Evolutionary conservation across 1,140 invertebrate species (phyloP).

Genomic region (Araneus ventricosus): DNA sequence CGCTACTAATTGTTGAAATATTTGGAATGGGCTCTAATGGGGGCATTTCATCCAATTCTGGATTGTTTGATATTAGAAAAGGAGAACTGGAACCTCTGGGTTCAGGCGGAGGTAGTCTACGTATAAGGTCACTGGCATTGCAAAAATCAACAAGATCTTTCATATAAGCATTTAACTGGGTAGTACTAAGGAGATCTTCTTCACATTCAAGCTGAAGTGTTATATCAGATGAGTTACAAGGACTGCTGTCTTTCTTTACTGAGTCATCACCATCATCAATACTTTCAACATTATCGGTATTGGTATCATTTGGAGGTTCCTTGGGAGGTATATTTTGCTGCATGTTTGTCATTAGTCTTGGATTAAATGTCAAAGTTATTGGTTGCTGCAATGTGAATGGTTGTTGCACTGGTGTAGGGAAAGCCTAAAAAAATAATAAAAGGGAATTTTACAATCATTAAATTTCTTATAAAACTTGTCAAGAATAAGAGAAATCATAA

Average conservation of each 20-base stretch:
- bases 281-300: background rate
- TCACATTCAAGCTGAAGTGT: constrained; percentile 54
- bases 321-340: background rate
- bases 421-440: too few relatives aligned
- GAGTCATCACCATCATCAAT: background rate
- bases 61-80: background rate
- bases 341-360: background rate
- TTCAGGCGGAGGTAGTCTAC: background rate
- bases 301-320: background rate
- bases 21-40: background rate
- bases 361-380: too few relatives aligned
- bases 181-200: constrained; percentile 35
- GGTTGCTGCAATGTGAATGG: too few relatives aligned
- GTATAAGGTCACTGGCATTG: constrained; percentile 14
- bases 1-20: background rate
- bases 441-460: too few relatives aligned
- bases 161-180: background rate
- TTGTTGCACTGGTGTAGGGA: too few relatives aligned
- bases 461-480: too few relatives aligned
- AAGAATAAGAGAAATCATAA: too few relatives aligned
- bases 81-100: background rate
- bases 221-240: background rate
- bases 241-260: background rate
- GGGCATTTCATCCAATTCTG: background rate
- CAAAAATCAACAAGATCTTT: constrained; percentile 7